phyloP scores from a whole-genome alignment of 1,140 invertebrate genomes.

The Heliconius himera region DNA sequence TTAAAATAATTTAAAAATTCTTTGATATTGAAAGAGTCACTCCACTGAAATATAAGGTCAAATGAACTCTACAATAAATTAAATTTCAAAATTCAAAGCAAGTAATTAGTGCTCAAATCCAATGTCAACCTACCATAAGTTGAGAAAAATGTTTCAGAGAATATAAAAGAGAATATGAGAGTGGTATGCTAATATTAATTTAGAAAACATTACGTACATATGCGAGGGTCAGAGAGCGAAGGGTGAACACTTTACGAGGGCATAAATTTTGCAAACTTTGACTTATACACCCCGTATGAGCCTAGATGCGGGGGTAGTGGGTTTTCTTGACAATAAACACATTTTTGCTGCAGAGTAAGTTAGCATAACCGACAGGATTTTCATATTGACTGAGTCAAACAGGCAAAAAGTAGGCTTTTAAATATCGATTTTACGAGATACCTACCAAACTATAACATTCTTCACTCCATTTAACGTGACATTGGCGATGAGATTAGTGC shows the following conservation, averaged over 20 bases:
- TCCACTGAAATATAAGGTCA: not conserved
- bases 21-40: not conserved
- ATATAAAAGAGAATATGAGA: constrained; percentile 34
- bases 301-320: constrained; percentile 9
- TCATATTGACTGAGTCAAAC: not conserved
- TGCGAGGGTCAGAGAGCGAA: constrained; percentile 18
- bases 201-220: constrained; percentile 42
- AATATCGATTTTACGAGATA: too few species aligned
- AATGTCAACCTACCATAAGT: constrained; percentile 17
- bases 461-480: too few species aligned
- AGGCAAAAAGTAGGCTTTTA: too few species aligned
- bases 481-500: too few species aligned
- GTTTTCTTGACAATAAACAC: constrained; percentile 25
- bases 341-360: not conserved
- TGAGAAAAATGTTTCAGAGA: not conserved
- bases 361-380: not conserved
- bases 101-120: constrained; percentile 13
- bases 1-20: not conserved
- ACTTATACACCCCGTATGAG: constrained; percentile 35
- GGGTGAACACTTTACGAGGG: constrained; percentile 55
- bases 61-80: not conserved
- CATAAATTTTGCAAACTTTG: constrained; percentile 63
- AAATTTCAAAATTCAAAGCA: not conserved
- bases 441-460: too few species aligned
- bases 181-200: constrained; percentile 47